Base-by-base conservation (phyloP, 2,797 vertebrate species). In the Huso huso region DNA sequence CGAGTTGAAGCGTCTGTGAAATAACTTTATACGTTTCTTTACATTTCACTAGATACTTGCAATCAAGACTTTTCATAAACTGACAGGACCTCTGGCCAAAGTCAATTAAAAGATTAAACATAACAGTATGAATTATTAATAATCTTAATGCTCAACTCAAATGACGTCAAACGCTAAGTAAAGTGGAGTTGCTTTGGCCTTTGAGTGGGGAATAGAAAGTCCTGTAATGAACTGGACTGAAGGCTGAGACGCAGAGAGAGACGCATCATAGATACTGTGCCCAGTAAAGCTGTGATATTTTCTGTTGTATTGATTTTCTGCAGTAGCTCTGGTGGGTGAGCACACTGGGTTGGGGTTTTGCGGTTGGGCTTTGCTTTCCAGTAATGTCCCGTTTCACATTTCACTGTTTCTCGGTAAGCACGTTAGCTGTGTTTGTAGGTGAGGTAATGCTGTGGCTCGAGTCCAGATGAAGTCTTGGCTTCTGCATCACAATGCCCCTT, bases 251-350 rank as follows among this genome's bases (percentile, higher is more conserved):
- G 10, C 18, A 51, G 37, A 48, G 57, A 15, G 55, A 10, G 65
- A 48, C 23, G 69, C 72, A 71, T 51, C 68, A 74, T 69, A 71
- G 62, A 62, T 15, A 8, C 67, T 65, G 62, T 57, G 62, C 48
- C 51, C 61, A 66, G 66, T 55, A 66, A 57, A 66, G 5, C 51
- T 57, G 13, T 58, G 4, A 6, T 10, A 51, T 51, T 72, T 67
- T 49, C 61, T 58, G 51, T 64, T 37, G 61, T 75, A 74, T 76
- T 68, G 72, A 76, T 67, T 49, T 57, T 58, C 58, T 67, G 37
- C 69, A 64, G 50, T 64, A 65, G 63, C n/a, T 63, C 63, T 70
- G 55, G 66, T 55, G 63, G 66, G 51, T 59, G 68, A 63, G 59
- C 65, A 61, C 70, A 48, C 37, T 71, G 52, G 64, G 62, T 51